Evolutionary conservation across 2,113 vertebrate species (phyloP), one percentile per base, ranked within the genome.

Genomic region (Limnothrissa miodon): DNA sequence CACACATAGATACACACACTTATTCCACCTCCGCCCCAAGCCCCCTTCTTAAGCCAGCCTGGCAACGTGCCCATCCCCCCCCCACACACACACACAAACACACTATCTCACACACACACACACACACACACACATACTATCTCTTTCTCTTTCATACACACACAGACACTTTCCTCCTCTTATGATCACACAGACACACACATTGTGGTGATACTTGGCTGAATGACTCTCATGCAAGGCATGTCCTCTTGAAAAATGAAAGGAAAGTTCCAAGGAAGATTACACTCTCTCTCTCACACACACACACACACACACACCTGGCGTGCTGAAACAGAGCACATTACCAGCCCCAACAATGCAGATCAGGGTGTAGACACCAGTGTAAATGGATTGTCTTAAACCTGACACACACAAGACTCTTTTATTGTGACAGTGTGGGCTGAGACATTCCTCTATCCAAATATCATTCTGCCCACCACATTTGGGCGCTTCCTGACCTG

Each of bases 21-120:
- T n/a, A 44, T 83, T 83, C 36, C 48, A 78, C 46, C 3, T 25
- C 6, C 33, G 0, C 66, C 19, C 62, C n/a, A 33, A 25, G 15
- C 7, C 39, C 45, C 45, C 36, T 44, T 42, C 48, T 56, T 44
- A 74, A 42, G 33, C n/a, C 23, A 25, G 46, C 13, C 45, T 83
- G 82, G 82, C 82, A 83, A 48, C 33, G 1, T 56, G 74, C 82
- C 81, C 82, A 83, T n/a, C n/a, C n/a, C n/a, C n/a, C n/a, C n/a
- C n/a, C n/a, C n/a, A n/a, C n/a, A 29, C 59, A 29, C 25, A 29
- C 59, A 62, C 25, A 62, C 59, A 62, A 23, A 29, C 56, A 62
- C 56, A 62, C 56, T n/a, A n/a, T n/a, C 53, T 23, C 53, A 62
- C 56, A 29, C 56, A 66, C 59, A 66, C 59, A 33, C 59, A 66